phyloP scores from a whole-genome alignment of 2,797 vertebrate genomes.

The Coreius guichenoti region DNA sequence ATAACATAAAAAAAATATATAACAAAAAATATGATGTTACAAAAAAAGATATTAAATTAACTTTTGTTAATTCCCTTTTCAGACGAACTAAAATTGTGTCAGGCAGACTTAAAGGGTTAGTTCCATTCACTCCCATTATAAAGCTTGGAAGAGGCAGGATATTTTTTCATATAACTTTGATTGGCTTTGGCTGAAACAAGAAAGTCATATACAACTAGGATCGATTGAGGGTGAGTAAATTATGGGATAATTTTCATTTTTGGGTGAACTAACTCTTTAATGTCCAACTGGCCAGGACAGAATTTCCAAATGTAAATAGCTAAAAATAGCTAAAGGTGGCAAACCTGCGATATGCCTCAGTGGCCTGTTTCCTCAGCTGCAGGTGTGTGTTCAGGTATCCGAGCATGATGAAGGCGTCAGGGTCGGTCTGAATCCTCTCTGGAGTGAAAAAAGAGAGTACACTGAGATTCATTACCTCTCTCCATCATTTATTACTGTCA shows the following conservation, averaged over 20 bases:
- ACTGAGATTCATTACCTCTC: background rate
- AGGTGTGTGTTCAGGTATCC: slow-evolving; percentile 93
- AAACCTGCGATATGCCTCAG: slow-evolving; percentile 88
- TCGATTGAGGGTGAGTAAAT: too few relatives aligned
- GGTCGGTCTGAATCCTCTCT: slow-evolving; percentile 92
- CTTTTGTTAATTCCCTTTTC: background rate
- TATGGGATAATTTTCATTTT: too few relatives aligned
- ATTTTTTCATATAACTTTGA: too few relatives aligned
- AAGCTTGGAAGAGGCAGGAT: too few relatives aligned
- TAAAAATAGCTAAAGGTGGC: background rate
- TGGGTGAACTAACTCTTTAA: too few relatives aligned
- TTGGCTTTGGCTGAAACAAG: too few relatives aligned
- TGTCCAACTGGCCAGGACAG: background rate
- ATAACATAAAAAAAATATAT: background rate
- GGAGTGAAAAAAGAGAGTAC: slow-evolving; percentile 47
- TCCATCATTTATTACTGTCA: background rate
- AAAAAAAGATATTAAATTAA: background rate
- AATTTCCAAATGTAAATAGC: background rate
- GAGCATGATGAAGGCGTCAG: slow-evolving; percentile 90
- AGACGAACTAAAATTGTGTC: background rate
- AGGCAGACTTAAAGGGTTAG: background rate
- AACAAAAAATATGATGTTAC: background rate
- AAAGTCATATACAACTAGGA: too few relatives aligned
- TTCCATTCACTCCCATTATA: too few relatives aligned
- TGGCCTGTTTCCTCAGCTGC: slow-evolving; percentile 87